phyloP scores from a whole-genome alignment of 2,113 vertebrate genomes.

The Vireo altiloquus region DNA sequence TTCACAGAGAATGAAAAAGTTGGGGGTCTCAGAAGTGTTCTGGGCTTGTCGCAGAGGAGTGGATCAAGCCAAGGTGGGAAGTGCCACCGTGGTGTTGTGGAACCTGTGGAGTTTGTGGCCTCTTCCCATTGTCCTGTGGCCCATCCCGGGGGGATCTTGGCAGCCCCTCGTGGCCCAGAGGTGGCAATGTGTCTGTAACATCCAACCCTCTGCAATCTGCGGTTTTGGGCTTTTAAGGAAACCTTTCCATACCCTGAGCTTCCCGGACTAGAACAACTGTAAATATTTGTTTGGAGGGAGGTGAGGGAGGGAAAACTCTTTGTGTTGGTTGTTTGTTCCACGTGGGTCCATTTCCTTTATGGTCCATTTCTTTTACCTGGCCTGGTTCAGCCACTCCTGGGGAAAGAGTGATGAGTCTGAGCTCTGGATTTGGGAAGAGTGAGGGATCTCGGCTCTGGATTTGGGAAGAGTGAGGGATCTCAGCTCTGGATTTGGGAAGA shows the following conservation, averaged over 20 bases:
- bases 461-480: not conserved
- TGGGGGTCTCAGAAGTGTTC: not conserved
- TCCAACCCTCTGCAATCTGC: not conserved
- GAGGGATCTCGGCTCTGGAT: not conserved
- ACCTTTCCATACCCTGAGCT: not conserved
- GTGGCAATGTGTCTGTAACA: not conserved
- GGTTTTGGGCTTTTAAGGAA: accelerated
- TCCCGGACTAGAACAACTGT: not conserved
- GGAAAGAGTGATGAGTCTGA: not conserved
- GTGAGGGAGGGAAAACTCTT: not conserved
- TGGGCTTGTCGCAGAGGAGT: not conserved
- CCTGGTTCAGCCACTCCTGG: accelerated
- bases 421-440: not conserved
- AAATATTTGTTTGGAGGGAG: constrained; percentile 2
- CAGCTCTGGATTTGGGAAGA: not conserved
- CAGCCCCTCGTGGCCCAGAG: not conserved
- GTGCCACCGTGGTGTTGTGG: not conserved
- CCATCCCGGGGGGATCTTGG: accelerated
- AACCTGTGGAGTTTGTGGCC: not conserved
- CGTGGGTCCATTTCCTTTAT: not conserved
- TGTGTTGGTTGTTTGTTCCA: not conserved
- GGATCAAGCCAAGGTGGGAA: not conserved
- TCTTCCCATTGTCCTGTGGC: not conserved
- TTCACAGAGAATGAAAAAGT: not conserved
- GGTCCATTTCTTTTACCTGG: not conserved